Percentiles rank a stretch among this genome's conserved stretches.
Conservation (phyloP, 2,888 invertebrate species). For the Amphipyra tragopoginis region DNA sequence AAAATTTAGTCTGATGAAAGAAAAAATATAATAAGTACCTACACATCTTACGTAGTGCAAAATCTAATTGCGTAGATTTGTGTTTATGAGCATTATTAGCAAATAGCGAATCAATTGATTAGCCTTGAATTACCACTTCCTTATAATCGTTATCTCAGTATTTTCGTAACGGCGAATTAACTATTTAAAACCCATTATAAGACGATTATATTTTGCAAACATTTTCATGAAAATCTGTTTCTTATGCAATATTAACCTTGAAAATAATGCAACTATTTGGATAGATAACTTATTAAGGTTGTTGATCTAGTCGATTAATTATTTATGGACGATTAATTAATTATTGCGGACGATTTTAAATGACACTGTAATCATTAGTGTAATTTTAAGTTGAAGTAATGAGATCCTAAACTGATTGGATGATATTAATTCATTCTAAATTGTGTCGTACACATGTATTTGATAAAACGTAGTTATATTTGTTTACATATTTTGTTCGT, state of each 20-base stretch:
- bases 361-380: neutral
- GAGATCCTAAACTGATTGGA: neutral
- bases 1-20: neutral
- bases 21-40: no score
- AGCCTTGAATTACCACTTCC: conserved; percentile 53
- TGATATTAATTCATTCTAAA: no score
- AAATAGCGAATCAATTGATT: conserved; percentile 17
- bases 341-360: conserved; percentile 8
- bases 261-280: neutral
- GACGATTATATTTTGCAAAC: neutral
- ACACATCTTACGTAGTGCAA: neutral
- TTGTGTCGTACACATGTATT: no score
- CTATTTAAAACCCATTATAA: conserved; percentile 2
- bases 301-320: conserved; percentile 7
- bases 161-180: conserved; percentile 24
- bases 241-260: conserved; percentile 7
- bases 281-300: neutral
- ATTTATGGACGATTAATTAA: conserved; percentile 1
- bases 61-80: conserved; percentile 9
- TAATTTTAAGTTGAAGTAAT: neutral
- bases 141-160: conserved; percentile 34
- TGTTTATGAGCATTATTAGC: conserved; percentile 12
- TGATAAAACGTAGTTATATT: neutral
- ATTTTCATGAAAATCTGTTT: neutral
- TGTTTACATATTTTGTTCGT: neutral